These are phyloP conservation scores for Smithornis capensis DNA, from an alignment of 2,113 vertebrate genomes.

Conservation along the genomic window DNA sequence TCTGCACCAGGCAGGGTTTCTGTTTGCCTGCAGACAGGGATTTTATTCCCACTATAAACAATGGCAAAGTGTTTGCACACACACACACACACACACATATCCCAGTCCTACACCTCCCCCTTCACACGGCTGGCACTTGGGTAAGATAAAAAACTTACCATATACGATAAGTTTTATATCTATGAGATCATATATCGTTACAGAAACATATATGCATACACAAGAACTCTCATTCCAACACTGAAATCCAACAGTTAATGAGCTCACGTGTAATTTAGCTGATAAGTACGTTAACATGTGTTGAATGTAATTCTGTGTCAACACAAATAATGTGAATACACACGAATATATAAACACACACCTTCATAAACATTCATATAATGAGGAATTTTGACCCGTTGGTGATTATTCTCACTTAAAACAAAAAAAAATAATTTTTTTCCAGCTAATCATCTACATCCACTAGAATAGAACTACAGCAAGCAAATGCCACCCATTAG, in stretches of 20 bases:
- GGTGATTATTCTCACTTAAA: background rate
- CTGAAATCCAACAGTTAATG: background rate
- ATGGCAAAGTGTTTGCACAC: background rate
- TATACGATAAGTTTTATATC: background rate
- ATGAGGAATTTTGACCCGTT: background rate
- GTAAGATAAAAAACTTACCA: background rate
- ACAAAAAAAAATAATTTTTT: background rate
- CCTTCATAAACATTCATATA: accelerated
- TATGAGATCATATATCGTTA: background rate
- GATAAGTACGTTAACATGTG: background rate
- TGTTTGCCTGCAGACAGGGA: background rate
- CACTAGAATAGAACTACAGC: background rate
- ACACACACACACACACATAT: accelerated
- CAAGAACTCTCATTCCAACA: accelerated
- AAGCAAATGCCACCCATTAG: background rate
- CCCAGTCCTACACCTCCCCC: background rate
- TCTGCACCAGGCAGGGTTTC: background rate
- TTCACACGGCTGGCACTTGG: background rate
- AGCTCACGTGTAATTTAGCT: background rate
- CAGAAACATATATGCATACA: accelerated
- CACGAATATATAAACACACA: accelerated
- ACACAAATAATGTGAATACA: background rate
- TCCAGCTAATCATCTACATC: background rate
- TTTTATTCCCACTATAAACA: accelerated
- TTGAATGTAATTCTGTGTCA: background rate